Conservation (phyloP, 2,888 invertebrate genomes). For the Rotaria macrura region DNA sequence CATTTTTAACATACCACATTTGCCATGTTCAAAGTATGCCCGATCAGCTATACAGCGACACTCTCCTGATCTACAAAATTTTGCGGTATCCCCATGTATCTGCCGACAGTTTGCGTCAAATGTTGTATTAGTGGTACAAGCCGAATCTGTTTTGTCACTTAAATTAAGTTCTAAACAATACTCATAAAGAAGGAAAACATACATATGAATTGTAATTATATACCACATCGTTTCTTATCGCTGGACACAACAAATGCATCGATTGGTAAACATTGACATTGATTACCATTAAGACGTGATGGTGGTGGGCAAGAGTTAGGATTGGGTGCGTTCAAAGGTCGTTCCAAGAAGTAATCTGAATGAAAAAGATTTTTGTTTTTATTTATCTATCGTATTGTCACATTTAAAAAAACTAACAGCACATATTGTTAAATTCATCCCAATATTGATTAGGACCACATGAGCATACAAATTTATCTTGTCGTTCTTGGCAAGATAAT, state of each 20-base stretch:
- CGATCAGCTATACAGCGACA: background rate
- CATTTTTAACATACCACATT: background rate
- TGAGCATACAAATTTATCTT: background rate
- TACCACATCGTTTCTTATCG: background rate
- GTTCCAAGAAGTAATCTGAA: background rate
- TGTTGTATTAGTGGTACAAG: background rate
- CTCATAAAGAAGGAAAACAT: background rate
- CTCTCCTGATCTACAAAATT: background rate
- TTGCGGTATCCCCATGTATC: background rate
- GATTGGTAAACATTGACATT: background rate
- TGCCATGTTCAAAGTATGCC: background rate
- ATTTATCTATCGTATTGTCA: background rate
- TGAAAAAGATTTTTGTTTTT: background rate
- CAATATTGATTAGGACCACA: background rate
- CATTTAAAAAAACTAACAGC: background rate
- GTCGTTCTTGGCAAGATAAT: background rate
- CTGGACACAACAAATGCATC: background rate
- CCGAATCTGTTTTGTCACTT: fast-evolving
- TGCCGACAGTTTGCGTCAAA: background rate
- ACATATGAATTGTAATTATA: background rate
- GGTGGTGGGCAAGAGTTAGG: background rate
- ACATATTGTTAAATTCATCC: background rate
- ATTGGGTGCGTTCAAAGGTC: background rate
- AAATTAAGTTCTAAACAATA: background rate
- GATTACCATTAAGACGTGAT: background rate